Percentiles rank a stretch among this genome's conserved stretches.
These are phyloP conservation scores for Thalassaphorura encarpata DNA, from an alignment of 1,140 invertebrate species.

Conservation along the genomic window DNA sequence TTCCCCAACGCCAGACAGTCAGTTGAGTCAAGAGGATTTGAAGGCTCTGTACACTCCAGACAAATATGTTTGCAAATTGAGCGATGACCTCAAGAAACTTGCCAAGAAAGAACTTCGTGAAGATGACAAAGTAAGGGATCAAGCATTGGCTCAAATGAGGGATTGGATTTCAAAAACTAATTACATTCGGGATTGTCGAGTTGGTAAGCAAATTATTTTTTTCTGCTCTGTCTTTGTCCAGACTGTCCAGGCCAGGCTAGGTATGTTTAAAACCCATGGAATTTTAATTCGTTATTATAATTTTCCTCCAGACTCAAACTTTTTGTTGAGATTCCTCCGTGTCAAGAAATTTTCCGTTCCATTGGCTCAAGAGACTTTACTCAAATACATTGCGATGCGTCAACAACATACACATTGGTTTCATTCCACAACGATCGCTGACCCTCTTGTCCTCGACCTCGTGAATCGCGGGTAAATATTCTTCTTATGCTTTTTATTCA, in stretches of 20 bases:
- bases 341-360: slow-evolving; percentile 72
- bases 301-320: slow-evolving; percentile 52
- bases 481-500: no score
- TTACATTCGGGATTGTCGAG: slow-evolving; percentile 54
- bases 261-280: not conserved
- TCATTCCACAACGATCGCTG: slow-evolving; percentile 56
- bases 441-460: slow-evolving; percentile 58
- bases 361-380: slow-evolving; percentile 66
- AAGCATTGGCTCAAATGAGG: slow-evolving; percentile 54
- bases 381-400: slow-evolving; percentile 68
- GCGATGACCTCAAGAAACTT: slow-evolving; percentile 48
- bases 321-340: slow-evolving; percentile 66
- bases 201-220: slow-evolving; percentile 45
- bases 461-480: slow-evolving; percentile 59
- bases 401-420: slow-evolving; percentile 49
- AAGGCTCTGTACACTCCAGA: slow-evolving; percentile 37
- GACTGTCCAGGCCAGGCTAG: not conserved
- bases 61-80: slow-evolving; percentile 49
- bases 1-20: slow-evolving; percentile 13
- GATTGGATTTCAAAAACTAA: slow-evolving; percentile 62
- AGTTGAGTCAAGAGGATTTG: slow-evolving; percentile 5
- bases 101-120: slow-evolving; percentile 59
- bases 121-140: slow-evolving; percentile 49
- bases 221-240: not conserved
- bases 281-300: not conserved